Conservation (phyloP, 2,113 vertebrate genomes). For the Coracopsis vasa region DNA sequence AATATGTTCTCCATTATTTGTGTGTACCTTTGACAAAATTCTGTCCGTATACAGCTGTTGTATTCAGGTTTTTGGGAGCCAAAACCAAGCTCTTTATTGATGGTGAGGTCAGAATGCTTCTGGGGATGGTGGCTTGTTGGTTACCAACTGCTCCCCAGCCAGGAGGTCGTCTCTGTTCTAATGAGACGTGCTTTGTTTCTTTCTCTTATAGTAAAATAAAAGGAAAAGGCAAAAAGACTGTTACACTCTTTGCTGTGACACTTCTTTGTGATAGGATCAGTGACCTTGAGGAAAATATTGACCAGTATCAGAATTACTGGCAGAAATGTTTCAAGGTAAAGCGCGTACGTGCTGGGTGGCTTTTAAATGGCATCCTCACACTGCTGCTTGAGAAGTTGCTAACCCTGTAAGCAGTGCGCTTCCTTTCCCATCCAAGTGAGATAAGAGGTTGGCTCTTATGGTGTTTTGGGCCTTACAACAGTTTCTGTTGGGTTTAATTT, state of each 20-base stretch:
- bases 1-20: background rate
- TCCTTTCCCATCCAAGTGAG: background rate
- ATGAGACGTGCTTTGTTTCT: background rate
- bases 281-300: background rate
- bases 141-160: constrained; percentile 12
- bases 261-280: background rate
- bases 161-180: background rate
- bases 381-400: background rate
- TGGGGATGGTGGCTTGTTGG: background rate
- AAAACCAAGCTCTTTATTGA: background rate
- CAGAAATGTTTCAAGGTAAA: background rate
- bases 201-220: background rate
- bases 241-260: background rate
- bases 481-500: background rate
- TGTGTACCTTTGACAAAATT: background rate
- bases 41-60: background rate
- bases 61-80: background rate
- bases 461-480: background rate
- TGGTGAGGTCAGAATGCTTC: background rate
- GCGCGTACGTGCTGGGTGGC: rapidly evolving
- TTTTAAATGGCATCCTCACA: background rate
- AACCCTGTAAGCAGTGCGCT: background rate
- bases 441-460: background rate
- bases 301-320: background rate
- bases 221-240: background rate